Evolutionary conservation across 2,113 vertebrate genomes (phyloP).

Genomic region (Cyanocitta stelleri): DNA sequence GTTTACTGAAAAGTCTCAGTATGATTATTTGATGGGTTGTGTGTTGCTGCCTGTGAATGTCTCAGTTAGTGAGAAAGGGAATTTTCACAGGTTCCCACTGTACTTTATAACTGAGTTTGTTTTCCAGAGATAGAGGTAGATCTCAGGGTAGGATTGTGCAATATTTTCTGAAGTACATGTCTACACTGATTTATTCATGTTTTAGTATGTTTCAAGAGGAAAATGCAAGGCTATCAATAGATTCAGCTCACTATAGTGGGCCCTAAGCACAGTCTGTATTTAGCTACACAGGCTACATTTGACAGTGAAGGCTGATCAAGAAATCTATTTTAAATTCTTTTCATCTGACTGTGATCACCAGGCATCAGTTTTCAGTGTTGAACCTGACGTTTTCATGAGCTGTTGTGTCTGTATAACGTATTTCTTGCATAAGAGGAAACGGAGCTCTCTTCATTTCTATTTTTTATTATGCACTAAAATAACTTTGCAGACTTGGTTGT

Average conservation of each 20-base stretch:
- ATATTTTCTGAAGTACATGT: neutral
- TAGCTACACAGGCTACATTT: neutral
- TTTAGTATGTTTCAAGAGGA: neutral
- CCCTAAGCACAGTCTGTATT: neutral
- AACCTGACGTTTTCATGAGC: slow-evolving; percentile 27
- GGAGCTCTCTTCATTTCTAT: neutral
- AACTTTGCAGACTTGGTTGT: neutral
- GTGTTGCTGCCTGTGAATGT: neutral
- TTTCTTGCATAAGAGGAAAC: neutral
- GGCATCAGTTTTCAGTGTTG: neutral
- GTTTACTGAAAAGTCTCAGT: neutral
- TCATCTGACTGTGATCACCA: slow-evolving; percentile 3
- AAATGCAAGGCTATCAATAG: neutral
- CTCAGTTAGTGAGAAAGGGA: neutral
- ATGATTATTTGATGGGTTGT: neutral
- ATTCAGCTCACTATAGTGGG: neutral
- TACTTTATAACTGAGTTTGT: neutral
- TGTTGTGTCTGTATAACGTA: neutral
- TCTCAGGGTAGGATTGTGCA: neutral
- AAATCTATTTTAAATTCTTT: slow-evolving; percentile 3
- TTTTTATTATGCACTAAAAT: neutral
- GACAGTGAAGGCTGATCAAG: neutral
- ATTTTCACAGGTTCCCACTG: slow-evolving; percentile 12
- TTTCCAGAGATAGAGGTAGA: slow-evolving; percentile 1
- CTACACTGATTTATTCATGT: neutral